A percentile compares a stretch with the other conserved stretches of the same genome.
phyloP scores from a whole-genome alignment of 2,888 invertebrate species.

The Drosophila tripunctata region DNA sequence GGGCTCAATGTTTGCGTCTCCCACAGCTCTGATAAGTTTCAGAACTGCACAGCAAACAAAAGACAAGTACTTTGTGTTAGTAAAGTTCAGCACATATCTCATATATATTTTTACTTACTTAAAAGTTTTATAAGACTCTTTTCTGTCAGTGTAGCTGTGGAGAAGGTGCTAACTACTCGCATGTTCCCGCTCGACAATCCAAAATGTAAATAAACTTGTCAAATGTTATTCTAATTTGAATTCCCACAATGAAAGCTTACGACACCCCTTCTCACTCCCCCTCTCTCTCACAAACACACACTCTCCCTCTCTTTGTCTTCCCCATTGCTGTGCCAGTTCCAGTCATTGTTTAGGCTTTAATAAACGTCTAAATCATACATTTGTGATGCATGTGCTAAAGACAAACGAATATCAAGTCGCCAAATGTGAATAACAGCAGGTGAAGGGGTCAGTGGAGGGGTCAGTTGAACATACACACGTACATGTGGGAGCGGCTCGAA shows the following conservation, averaged over 20 bases:
- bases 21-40: constrained; percentile 3
- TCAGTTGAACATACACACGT: not conserved
- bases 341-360: constrained; percentile 71
- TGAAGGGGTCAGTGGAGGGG: constrained; percentile 32
- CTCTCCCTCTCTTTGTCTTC: not conserved
- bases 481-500: constrained; percentile 39
- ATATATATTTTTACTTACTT: not conserved
- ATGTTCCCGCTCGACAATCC: constrained; percentile 40
- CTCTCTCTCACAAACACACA: too few relatives aligned
- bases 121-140: not conserved
- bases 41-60: constrained; percentile 1
- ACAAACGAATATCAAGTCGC: constrained; percentile 68
- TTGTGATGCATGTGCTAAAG: constrained; percentile 77
- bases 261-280: not conserved
- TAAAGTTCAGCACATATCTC: too few relatives aligned
- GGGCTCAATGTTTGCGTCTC: constrained; percentile 29
- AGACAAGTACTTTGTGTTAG: too few relatives aligned
- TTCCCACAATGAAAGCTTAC: constrained; percentile 65
- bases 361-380: constrained; percentile 77
- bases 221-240: constrained; percentile 69
- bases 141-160: not conserved
- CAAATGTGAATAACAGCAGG: constrained; percentile 18
- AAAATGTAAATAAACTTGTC: constrained; percentile 61
- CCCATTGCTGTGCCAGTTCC: not conserved
- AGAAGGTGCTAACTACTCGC: constrained; percentile 63